phyloP scores from a whole-genome alignment of 2,113 vertebrate genomes.

The Xenopus laevis region DNA sequence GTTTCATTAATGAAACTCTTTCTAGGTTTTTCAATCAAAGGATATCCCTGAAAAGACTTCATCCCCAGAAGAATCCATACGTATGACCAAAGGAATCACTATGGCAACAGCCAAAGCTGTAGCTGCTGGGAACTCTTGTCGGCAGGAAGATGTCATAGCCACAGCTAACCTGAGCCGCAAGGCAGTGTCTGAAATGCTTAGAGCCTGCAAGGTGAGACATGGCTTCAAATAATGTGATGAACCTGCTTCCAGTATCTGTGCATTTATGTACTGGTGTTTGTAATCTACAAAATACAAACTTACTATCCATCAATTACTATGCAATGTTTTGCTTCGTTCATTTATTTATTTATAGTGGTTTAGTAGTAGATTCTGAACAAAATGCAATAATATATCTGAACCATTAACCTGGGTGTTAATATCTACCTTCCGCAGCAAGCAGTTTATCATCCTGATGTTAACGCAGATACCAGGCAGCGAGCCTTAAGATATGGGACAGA shows the following conservation, averaged over 20 bases:
- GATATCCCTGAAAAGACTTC: conserved; percentile 85
- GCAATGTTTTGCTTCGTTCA: no score
- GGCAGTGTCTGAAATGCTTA: conserved; percentile 91
- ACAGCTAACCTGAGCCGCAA: conserved; percentile 97
- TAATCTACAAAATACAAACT: no score
- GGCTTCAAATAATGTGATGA: no score
- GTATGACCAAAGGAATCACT: conserved; percentile 98
- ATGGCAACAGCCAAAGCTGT: conserved; percentile 95
- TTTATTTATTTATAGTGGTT: no score
- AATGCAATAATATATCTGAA: no score
- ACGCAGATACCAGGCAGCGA: conserved; percentile 73
- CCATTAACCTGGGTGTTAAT: conserved; percentile 11
- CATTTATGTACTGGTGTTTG: no score
- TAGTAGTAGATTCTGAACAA: no score
- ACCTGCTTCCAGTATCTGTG: no score
- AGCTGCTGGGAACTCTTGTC: conserved; percentile 92
- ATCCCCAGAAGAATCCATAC: conserved; percentile 92
- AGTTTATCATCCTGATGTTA: conserved; percentile 83
- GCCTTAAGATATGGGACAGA: conserved; percentile 84
- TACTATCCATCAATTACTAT: no score
- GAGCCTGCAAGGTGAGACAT: conserved; percentile 79
- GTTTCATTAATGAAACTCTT: neutral
- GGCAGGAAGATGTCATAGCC: conserved; percentile 94
- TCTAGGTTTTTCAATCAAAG: conserved; percentile 89
- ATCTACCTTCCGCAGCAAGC: conserved; percentile 76